Evolutionary conservation across 2,797 vertebrate genomes (phyloP), one percentile per base, ranked within the genome.

Genomic region (Rhabdophis nuchalis): DNA sequence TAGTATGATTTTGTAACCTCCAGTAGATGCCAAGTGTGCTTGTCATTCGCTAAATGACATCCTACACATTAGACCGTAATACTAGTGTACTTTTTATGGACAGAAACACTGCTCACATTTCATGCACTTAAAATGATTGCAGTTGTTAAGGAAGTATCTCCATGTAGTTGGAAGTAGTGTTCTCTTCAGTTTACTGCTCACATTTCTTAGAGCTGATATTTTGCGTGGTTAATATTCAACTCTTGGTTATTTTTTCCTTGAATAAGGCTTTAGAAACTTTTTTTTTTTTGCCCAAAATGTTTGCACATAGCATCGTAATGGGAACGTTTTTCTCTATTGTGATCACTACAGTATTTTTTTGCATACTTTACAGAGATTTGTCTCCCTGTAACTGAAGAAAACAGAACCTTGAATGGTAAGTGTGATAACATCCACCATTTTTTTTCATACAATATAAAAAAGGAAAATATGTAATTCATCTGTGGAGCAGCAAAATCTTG

Each of bases 341-440:
- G 18, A 50, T 94, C 53, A 0, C 46, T 92, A 60, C 25, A 41
- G 16, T 91, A 85, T 95, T 92, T 64, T 93, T 95, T 93, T 92
- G 93, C 95, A 50, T 82, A 46, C 41, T 85, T 95, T 95, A 4
- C 94, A 95, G 96, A 97, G 92, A 88, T 85, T 94, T 94, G 91
- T 77, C 91, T 95, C 90, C 3, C 61, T 90, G 61, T 91, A 18
- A 92, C 32, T 94, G 97, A 97, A 95, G 96, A 96, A 92, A 97
- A 95, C 95, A 96, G 95, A 91, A 89, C 93, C 82, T 95, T 97
- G 95, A 98, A 98, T 96, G 98, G 97, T 98, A 97, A 97, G 98
- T 97, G 27, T 92, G 72, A 94, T 85, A 0, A 0, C 86, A 60
- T 16, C 72, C 46, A 52, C 56, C 12, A 60, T 92, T 2, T 87